Conservation (phyloP, 1,140 invertebrate genomes). For the Patella vulgata region DNA sequence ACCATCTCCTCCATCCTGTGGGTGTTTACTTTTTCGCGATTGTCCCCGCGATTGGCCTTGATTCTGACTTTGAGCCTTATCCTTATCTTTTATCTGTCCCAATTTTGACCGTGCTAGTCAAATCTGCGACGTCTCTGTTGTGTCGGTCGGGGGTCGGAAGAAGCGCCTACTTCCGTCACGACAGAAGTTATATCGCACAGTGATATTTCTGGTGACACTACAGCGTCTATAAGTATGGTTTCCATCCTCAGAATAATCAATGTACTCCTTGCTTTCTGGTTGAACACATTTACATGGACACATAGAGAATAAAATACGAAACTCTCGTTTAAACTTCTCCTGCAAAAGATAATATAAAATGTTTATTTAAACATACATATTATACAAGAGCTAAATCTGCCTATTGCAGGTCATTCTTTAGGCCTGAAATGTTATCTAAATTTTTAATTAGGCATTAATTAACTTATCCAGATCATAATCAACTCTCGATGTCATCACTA, state of each 20-base stretch:
- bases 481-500: no score
- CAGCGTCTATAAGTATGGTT: constrained; percentile 17
- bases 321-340: constrained; percentile 54
- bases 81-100: no score
- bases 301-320: constrained; percentile 35
- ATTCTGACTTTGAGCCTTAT: no score
- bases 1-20: no score
- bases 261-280: constrained; percentile 20
- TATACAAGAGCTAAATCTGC: no score
- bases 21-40: no score
- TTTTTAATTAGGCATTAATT: no score
- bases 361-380: neutral
- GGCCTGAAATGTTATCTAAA: no score
- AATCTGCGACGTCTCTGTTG: constrained; percentile 2
- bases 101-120: neutral
- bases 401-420: no score
- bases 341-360: constrained; percentile 15
- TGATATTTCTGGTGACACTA: constrained; percentile 22
- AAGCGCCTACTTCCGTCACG: constrained; percentile 8
- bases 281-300: constrained; percentile 25
- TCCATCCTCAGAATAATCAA: constrained; percentile 27
- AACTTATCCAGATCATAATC: no score
- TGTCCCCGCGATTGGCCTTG: no score
- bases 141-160: neutral
- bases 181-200: constrained; percentile 32